These are phyloP conservation scores for Epizoanthus rinbou DNA, from an alignment of 92 coral and sea anemone species.

Conservation along the genomic window DNA sequence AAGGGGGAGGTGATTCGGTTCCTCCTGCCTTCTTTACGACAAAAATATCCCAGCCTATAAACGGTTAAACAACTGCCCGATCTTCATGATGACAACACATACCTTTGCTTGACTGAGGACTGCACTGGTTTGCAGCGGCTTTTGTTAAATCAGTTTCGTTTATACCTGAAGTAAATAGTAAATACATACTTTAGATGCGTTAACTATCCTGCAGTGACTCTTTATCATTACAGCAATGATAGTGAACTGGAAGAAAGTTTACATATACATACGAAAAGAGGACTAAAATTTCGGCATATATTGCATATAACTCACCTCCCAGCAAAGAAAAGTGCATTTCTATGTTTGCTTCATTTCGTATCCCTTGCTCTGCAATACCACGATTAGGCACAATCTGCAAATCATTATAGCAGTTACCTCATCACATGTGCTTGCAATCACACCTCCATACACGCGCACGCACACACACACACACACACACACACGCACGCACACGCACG, in stretches of 20 bases:
- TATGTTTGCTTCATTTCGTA: conserved; percentile 59
- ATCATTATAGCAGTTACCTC: background rate
- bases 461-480: no score
- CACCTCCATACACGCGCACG: no score
- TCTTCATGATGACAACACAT: background rate
- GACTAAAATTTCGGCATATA: no score
- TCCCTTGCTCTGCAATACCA: conserved; percentile 56
- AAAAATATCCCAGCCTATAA: no score
- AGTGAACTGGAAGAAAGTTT: no score
- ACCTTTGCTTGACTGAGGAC: conserved; percentile 14
- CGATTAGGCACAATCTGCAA: conserved; percentile 22
- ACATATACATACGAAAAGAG: no score
- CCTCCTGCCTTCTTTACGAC: no score
- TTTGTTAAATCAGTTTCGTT: conserved; percentile 14
- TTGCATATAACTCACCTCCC: conserved; percentile 49
- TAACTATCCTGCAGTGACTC: no score
- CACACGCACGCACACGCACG: no score
- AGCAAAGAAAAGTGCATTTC: conserved; percentile 53
- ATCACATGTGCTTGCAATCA: background rate
- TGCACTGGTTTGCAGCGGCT: background rate
- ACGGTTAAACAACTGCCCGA: no score
- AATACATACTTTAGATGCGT: background rate
- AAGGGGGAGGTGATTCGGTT: no score
- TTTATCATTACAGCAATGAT: no score
- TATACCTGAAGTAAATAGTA: conserved; percentile 21